Conservation (phyloP, 2,113 vertebrate genomes). For the Perca fluviatilis region DNA sequence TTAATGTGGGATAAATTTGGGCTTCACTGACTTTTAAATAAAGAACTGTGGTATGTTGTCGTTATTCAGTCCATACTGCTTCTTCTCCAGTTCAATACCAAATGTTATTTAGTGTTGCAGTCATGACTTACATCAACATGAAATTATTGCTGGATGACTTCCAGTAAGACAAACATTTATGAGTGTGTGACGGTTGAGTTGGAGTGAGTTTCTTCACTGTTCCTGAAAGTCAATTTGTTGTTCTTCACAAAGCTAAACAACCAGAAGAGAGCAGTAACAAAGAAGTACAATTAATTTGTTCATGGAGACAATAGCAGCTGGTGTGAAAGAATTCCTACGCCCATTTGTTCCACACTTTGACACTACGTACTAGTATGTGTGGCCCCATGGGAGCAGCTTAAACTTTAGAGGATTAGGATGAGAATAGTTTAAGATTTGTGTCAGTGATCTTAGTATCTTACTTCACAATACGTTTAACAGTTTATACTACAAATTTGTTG, state of each 20-base stretch:
- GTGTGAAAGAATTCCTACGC: background rate
- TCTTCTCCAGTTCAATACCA: background rate
- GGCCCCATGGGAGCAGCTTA: background rate
- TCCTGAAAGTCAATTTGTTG: background rate
- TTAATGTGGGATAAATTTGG: background rate
- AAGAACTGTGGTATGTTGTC: background rate
- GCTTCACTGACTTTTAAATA: background rate
- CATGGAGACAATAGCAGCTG: slow-evolving; percentile 12
- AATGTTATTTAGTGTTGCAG: background rate
- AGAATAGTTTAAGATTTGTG: background rate
- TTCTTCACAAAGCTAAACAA: background rate
- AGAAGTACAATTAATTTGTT: background rate
- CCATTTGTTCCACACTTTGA: background rate
- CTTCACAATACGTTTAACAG: too few relatives aligned
- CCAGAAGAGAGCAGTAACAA: background rate
- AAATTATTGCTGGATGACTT: background rate
- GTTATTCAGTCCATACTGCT: background rate
- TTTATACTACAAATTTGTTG: background rate
- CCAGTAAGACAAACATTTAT: background rate
- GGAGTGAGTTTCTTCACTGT: background rate
- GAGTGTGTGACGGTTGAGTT: background rate
- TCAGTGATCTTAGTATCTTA: background rate
- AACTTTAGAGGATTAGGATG: background rate
- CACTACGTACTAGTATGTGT: background rate
- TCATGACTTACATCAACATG: background rate